phyloP scores from a whole-genome alignment of 2,113 vertebrate species.

The Indicator indicator region DNA sequence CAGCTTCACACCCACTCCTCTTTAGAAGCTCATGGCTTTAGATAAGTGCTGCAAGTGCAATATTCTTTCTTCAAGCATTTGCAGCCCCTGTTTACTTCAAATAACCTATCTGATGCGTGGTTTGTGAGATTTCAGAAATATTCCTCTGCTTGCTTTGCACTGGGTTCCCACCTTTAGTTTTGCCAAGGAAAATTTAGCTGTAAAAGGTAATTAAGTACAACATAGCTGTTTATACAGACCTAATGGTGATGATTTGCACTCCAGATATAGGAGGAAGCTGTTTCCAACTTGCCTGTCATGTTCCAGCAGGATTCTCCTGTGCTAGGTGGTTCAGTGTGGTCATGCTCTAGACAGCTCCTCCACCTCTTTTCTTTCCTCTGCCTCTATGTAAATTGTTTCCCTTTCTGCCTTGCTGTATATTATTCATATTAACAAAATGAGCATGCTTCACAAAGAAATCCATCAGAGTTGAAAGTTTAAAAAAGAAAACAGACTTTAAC shows the following conservation, averaged over 20 bases:
- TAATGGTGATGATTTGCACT: background rate
- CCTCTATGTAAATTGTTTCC: background rate
- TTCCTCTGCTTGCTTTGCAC: background rate
- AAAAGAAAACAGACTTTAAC: background rate
- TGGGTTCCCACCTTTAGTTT: background rate
- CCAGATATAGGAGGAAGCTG: background rate
- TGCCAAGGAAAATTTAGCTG: background rate
- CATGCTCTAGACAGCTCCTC: accelerated
- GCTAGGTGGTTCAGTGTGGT: background rate
- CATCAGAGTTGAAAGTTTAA: background rate
- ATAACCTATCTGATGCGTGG: slow-evolving; percentile 17
- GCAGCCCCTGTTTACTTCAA: slow-evolving; percentile 58
- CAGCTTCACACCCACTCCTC: slow-evolving; percentile 70
- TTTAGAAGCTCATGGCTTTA: slow-evolving; percentile 60
- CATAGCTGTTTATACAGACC: background rate
- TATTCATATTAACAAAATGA: background rate
- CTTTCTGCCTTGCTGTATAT: background rate
- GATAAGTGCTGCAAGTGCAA: slow-evolving; percentile 68
- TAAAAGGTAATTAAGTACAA: background rate
- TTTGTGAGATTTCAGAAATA: slow-evolving; percentile 24
- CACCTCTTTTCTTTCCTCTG: background rate
- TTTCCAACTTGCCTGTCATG: background rate
- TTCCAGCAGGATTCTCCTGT: background rate
- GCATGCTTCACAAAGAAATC: background rate
- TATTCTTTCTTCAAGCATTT: slow-evolving; percentile 67